phyloP scores from a whole-genome alignment of 2,888 invertebrate species.

The Orthosia gracilis region DNA sequence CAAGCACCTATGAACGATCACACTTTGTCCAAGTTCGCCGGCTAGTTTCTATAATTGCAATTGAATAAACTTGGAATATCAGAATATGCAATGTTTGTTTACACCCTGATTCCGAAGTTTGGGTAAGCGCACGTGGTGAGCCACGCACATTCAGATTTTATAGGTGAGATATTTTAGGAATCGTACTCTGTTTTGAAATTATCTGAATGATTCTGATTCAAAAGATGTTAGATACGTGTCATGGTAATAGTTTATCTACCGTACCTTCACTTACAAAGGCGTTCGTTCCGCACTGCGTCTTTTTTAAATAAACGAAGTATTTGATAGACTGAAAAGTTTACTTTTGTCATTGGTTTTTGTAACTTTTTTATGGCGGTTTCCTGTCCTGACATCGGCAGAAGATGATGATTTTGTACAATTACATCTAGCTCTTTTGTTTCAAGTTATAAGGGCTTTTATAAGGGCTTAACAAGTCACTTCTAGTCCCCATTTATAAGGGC shows the following conservation, averaged over 20 bases:
- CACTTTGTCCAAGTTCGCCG: conserved; percentile 14
- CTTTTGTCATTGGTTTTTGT: too few species aligned
- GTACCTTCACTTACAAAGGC: neutral
- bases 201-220: neutral
- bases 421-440: neutral
- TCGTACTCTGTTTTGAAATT: neutral
- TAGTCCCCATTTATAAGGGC: neutral
- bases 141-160: conserved; percentile 24
- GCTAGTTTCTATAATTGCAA: conserved; percentile 29
- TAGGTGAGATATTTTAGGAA: conserved; percentile 9
- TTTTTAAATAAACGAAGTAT: too few species aligned
- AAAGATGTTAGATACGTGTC: neutral
- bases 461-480: conserved; percentile 23
- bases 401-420: conserved; percentile 1
- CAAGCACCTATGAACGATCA: too few species aligned
- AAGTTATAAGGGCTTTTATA: conserved; percentile 1
- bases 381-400: neutral
- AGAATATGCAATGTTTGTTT: conserved; percentile 40
- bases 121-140: conserved; percentile 25
- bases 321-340: neutral
- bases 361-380: too few species aligned
- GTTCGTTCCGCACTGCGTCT: neutral
- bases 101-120: conserved; percentile 35
- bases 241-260: neutral
- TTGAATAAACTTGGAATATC: conserved; percentile 33